Percentiles rank a stretch among this genome's conserved stretches.
These are phyloP conservation scores for Nesogale talazaci DNA, from an alignment of 2,113 vertebrate species.

Conservation along the genomic window DNA sequence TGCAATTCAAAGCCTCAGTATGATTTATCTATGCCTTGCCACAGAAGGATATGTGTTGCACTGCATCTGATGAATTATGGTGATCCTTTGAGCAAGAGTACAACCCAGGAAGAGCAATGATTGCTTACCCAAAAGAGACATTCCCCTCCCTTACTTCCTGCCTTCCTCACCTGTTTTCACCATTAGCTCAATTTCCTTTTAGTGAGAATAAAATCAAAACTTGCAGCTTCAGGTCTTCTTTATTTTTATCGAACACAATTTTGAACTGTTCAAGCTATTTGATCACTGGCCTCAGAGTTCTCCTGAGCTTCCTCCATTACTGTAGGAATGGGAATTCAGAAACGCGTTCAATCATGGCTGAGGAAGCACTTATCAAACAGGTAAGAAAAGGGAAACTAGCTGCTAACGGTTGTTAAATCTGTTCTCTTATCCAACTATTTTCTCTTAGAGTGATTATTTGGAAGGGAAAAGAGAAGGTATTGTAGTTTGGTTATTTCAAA, in stretches of 20 bases:
- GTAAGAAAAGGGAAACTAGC: background rate
- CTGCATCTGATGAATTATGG: background rate
- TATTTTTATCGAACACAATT: constrained; percentile 26
- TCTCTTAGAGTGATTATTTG: constrained; percentile 16
- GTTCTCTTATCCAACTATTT: background rate
- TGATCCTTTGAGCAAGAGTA: background rate
- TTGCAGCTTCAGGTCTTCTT: background rate
- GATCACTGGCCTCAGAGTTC: background rate
- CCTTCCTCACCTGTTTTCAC: constrained; percentile 7
- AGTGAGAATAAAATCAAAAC: constrained; percentile 30
- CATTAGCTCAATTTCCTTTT: background rate
- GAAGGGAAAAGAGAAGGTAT: background rate
- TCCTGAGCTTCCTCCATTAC: background rate
- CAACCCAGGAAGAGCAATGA: background rate
- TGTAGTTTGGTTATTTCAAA: constrained; percentile 29
- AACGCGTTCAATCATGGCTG: background rate
- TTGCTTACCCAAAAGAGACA: background rate
- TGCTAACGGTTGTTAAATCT: background rate
- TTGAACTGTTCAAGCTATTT: background rate
- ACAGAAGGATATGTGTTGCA: background rate
- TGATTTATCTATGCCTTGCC: background rate
- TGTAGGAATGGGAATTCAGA: background rate
- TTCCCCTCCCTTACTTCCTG: background rate
- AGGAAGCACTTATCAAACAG: constrained; percentile 18
- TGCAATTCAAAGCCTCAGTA: background rate